These are phyloP conservation scores for Cephus spinipes DNA, from an alignment of 2,888 invertebrate genomes.

Conservation along the genomic window DNA sequence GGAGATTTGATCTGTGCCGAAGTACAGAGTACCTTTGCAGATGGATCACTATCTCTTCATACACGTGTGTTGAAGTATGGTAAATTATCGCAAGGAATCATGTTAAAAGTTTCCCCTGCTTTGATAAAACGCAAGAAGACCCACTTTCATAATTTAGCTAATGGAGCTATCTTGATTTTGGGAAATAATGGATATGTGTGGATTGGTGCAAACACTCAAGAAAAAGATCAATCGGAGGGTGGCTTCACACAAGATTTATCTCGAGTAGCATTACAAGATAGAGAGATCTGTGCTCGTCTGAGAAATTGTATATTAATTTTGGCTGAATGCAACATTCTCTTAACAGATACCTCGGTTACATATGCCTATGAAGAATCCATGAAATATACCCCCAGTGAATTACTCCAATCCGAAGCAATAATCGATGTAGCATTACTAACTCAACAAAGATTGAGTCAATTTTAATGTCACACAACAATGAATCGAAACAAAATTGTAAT, in stretches of 20 bases:
- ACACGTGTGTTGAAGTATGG: constrained; percentile 98
- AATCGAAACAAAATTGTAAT: not conserved
- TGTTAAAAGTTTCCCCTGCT: constrained; percentile 92
- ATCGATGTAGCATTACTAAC: constrained; percentile 85
- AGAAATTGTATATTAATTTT: constrained; percentile 91
- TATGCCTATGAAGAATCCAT: constrained; percentile 92
- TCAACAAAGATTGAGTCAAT: constrained; percentile 74
- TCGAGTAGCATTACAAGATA: constrained; percentile 76
- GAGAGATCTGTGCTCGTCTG: constrained; percentile 89
- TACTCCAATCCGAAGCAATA: constrained; percentile 87
- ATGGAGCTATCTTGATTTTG: constrained; percentile 91
- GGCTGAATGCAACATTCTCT: constrained; percentile 87
- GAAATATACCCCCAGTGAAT: constrained; percentile 82
- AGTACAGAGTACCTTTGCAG: constrained; percentile 92
- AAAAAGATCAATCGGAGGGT: constrained; percentile 75
- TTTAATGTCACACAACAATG: not conserved
- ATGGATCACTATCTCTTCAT: constrained; percentile 93
- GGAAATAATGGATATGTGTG: constrained; percentile 98
- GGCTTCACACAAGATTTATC: constrained; percentile 82
- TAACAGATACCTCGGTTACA: constrained; percentile 92
- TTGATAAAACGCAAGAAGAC: constrained; percentile 93
- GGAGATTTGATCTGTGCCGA: constrained; percentile 98
- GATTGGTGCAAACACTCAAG: constrained; percentile 81
- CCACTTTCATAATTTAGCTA: constrained; percentile 93
- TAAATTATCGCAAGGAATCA: constrained; percentile 90